These are phyloP conservation scores for Petrocephalus microphthalmus DNA, from an alignment of 2,113 vertebrate species.

Conservation along the genomic window DNA sequence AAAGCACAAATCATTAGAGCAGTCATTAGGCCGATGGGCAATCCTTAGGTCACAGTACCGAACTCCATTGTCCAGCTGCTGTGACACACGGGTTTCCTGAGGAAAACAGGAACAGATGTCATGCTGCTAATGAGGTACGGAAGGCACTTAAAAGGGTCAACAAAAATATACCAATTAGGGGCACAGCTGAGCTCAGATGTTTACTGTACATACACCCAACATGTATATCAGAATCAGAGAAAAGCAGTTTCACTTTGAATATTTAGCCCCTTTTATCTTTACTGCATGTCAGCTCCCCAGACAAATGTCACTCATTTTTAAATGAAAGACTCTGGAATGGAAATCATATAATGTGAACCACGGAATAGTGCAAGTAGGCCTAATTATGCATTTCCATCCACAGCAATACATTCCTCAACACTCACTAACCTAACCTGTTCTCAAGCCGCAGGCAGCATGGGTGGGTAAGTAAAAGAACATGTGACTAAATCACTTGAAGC, in stretches of 20 bases:
- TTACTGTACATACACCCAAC: too few species aligned
- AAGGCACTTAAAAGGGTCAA: neutral
- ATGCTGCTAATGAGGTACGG: neutral
- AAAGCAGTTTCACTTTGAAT: neutral
- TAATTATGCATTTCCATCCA: neutral
- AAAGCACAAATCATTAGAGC: slow-evolving; percentile 62
- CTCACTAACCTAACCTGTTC: neutral
- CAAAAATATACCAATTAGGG: neutral
- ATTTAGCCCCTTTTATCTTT: neutral
- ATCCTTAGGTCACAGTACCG: slow-evolving; percentile 69
- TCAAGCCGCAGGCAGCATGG: neutral
- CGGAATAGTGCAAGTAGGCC: too few species aligned
- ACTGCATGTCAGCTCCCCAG: neutral
- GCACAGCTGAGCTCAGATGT: neutral
- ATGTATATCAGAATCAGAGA: neutral
- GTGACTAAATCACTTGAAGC: neutral
- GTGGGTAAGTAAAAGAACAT: neutral
- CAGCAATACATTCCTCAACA: neutral
- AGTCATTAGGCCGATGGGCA: slow-evolving; percentile 62
- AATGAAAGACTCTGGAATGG: neutral
- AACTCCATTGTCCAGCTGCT: slow-evolving; percentile 66
- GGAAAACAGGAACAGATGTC: slow-evolving; percentile 1
- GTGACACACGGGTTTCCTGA: slow-evolving; percentile 54
- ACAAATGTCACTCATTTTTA: neutral
- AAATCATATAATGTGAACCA: neutral